A percentile compares a stretch with the other conserved stretches of the same genome.
Evolutionary conservation across 2,113 vertebrate species (phyloP).

Genomic region (Ceyx melanurus): DNA sequence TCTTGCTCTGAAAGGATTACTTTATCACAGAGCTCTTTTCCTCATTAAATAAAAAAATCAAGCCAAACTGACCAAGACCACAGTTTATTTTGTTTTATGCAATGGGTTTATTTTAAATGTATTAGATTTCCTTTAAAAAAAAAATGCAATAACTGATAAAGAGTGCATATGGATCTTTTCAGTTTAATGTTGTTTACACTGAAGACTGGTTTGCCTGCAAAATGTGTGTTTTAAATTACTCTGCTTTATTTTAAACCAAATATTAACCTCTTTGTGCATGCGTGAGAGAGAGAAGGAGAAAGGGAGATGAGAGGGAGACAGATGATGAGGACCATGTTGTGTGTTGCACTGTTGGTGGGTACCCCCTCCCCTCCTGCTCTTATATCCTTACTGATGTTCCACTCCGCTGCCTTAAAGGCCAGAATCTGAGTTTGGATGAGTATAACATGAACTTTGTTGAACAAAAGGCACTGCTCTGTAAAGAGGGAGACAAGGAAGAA

Average conservation of each 20-base stretch:
- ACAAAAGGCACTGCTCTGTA: fast-evolving
- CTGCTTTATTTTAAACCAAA: conserved; percentile 35
- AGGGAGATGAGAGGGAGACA: background rate
- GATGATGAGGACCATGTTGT: background rate
- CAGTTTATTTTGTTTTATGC: conserved; percentile 62
- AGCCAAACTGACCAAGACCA: conserved; percentile 60
- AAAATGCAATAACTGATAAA: conserved; percentile 62
- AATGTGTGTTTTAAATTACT: conserved; percentile 64
- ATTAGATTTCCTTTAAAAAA: conserved; percentile 63
- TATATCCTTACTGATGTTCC: background rate
- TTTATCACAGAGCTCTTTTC: conserved; percentile 41
- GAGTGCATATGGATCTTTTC: conserved; percentile 69
- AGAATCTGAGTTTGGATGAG: background rate
- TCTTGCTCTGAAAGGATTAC: conserved; percentile 37
- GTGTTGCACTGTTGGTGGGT: background rate
- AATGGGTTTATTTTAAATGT: conserved; percentile 66
- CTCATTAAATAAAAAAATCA: conserved; percentile 60
- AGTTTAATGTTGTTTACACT: conserved; percentile 72
- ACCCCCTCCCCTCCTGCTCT: background rate
- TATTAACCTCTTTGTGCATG: conserved; percentile 32
- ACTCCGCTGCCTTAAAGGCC: background rate
- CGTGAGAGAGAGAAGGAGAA: conserved; percentile 5
- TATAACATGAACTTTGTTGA: background rate
- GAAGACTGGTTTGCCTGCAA: conserved; percentile 51
- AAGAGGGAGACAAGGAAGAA: background rate